A percentile compares a stretch with the other conserved stretches of the same genome.
These are phyloP conservation scores for Heliocidaris erythrogramma DNA, from an alignment of 35 echinoderm and acorn worm species.

Conservation along the genomic window DNA sequence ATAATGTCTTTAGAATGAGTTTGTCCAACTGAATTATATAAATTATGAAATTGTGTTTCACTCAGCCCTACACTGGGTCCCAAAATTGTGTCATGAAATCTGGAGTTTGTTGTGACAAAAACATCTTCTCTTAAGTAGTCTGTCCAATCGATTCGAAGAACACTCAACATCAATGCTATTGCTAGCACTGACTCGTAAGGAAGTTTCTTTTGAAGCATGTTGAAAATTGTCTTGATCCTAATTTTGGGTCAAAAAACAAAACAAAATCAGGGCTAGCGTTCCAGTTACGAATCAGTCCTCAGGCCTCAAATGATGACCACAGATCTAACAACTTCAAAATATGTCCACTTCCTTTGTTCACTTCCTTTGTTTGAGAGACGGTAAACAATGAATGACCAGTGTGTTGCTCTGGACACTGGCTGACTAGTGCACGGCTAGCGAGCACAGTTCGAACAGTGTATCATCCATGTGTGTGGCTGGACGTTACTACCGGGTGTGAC, in stretches of 20 bases:
- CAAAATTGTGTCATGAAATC: slow-evolving; percentile 78
- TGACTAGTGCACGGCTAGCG: not conserved
- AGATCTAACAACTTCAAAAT: not conserved
- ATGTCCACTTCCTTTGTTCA: not conserved
- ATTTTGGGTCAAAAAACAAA: not conserved
- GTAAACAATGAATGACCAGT: not conserved
- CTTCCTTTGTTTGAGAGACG: not conserved
- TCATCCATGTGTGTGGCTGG: too few relatives aligned
- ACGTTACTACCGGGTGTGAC: not conserved
- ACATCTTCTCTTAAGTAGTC: slow-evolving; percentile 43
- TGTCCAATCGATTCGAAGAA: slow-evolving; percentile 51
- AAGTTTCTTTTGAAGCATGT: slow-evolving; percentile 57
- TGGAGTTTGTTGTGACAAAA: slow-evolving; percentile 38
- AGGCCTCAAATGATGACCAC: not conserved
- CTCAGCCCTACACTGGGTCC: slow-evolving; percentile 86
- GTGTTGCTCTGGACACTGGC: too few relatives aligned
- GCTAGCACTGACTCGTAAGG: slow-evolving; percentile 54
- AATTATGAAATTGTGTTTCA: slow-evolving; percentile 91
- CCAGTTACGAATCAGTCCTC: not conserved
- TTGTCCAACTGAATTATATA: slow-evolving; percentile 71
- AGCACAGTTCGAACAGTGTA: not conserved
- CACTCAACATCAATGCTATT: slow-evolving; percentile 54
- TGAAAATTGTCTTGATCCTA: not conserved
- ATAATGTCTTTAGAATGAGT: slow-evolving; percentile 72
- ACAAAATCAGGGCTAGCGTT: not conserved